A percentile compares a stretch with the other conserved stretches of the same genome.
phyloP scores from a whole-genome alignment of 1,140 invertebrate species.

The Megalopta genalis region DNA sequence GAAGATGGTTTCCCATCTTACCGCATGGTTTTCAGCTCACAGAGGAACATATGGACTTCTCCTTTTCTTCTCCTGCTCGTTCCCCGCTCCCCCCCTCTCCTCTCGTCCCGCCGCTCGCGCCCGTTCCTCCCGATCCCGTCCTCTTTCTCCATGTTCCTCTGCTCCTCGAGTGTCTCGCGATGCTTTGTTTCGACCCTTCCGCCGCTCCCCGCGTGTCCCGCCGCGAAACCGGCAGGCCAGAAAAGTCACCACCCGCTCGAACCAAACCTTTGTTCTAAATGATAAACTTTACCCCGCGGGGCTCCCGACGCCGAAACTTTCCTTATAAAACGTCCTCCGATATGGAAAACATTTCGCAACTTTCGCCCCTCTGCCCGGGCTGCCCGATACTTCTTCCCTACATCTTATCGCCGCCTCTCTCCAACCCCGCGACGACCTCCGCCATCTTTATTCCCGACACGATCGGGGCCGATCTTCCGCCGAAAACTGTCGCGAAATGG shows the following conservation, averaged over 20 bases:
- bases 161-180: not conserved
- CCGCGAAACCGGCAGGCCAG: not conserved
- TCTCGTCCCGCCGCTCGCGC: no score
- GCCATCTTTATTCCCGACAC: slow-evolving; percentile 19
- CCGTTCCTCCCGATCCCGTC: slow-evolving; percentile 7
- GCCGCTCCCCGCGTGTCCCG: not conserved
- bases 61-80: not conserved
- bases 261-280: slow-evolving; percentile 70
- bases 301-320: slow-evolving; percentile 60
- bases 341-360: slow-evolving; percentile 71
- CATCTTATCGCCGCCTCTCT: no score
- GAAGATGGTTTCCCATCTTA: slow-evolving; percentile 45
- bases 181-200: not conserved
- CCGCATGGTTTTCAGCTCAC: slow-evolving; percentile 3
- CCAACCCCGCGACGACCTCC: no score
- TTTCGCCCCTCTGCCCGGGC: slow-evolving; percentile 22
- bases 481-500: no score
- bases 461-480: no score
- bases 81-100: not conserved
- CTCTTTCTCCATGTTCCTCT: not conserved
- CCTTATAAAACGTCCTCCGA: slow-evolving; percentile 67
- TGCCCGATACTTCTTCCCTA: not conserved
- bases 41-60: slow-evolving; percentile 11
- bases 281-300: slow-evolving; percentile 73
- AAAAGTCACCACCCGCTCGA: slow-evolving; percentile 39